These are phyloP conservation scores for Hypocryptadius cinnamomeus DNA, from an alignment of 2,113 vertebrate species.

Conservation along the genomic window DNA sequence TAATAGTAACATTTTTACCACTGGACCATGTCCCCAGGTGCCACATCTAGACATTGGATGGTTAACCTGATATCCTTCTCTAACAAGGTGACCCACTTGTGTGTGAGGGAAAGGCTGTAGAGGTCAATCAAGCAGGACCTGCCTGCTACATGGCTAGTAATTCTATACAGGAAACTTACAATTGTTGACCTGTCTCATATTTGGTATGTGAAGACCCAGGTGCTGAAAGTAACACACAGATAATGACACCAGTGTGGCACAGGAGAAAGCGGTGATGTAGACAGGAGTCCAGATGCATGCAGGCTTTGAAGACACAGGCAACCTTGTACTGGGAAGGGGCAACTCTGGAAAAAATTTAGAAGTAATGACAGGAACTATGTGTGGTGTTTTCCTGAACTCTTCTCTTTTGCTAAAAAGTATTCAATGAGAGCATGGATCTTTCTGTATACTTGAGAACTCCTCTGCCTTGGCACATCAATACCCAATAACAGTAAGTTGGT, in stretches of 20 bases:
- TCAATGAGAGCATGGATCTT: background rate
- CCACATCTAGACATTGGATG: background rate
- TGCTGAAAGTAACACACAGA: background rate
- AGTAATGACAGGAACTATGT: background rate
- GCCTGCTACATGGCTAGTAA: background rate
- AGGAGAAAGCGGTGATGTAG: background rate
- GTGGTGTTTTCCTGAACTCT: background rate
- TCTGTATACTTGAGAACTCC: background rate
- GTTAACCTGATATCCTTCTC: background rate
- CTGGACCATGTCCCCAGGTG: background rate
- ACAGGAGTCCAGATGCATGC: background rate
- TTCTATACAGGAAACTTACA: background rate
- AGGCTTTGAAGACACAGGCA: background rate
- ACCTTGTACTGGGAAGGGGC: background rate
- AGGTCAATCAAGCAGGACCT: background rate
- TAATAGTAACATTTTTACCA: background rate
- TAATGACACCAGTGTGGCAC: background rate
- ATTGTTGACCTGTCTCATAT: background rate
- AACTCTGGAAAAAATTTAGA: background rate
- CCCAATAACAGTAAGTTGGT: background rate
- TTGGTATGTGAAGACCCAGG: fast-evolving
- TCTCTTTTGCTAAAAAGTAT: background rate
- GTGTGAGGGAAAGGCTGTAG: background rate
- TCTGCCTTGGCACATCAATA: background rate
- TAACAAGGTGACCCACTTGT: background rate